Percentiles rank a stretch among this genome's conserved stretches.
Evolutionary conservation across 2,113 vertebrate species (phyloP).

Genomic region (Chascanopsetta lugubris): DNA sequence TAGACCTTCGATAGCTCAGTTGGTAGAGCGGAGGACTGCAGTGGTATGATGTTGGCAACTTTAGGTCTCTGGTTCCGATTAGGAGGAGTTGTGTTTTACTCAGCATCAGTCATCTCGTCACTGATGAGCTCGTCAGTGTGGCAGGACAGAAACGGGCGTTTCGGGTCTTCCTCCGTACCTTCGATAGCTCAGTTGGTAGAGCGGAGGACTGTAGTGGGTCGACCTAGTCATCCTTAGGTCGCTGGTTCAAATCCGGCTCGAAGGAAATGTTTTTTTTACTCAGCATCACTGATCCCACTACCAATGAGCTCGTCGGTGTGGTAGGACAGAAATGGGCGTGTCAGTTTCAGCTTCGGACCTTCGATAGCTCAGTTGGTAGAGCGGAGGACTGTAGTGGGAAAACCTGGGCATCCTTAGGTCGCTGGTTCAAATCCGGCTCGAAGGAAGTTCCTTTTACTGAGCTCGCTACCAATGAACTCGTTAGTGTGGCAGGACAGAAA

Average conservation of each 20-base stretch:
- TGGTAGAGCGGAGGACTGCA: too few relatives aligned
- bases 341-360: conserved; percentile 6
- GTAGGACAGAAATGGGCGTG: background rate
- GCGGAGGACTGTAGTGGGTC: background rate
- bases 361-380: too few relatives aligned
- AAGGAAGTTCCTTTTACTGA: background rate
- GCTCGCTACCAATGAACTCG: background rate
- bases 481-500: background rate
- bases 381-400: background rate
- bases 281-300: too few relatives aligned
- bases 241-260: conserved; percentile 6
- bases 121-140: background rate
- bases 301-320: too few relatives aligned
- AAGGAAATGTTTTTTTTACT: background rate
- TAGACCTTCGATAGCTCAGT: too few relatives aligned
- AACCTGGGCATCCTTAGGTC: conserved; percentile 1
- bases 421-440: too few relatives aligned
- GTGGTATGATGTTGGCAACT: too few relatives aligned
- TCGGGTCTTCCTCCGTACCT: background rate
- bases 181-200: conserved; percentile 5
- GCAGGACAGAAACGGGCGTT: background rate
- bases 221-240: background rate
- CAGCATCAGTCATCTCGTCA: background rate
- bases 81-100: too few relatives aligned
- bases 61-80: too few relatives aligned